Conservation (phyloP, 2,888 invertebrate species). For the Drosophila tripunctata region DNA sequence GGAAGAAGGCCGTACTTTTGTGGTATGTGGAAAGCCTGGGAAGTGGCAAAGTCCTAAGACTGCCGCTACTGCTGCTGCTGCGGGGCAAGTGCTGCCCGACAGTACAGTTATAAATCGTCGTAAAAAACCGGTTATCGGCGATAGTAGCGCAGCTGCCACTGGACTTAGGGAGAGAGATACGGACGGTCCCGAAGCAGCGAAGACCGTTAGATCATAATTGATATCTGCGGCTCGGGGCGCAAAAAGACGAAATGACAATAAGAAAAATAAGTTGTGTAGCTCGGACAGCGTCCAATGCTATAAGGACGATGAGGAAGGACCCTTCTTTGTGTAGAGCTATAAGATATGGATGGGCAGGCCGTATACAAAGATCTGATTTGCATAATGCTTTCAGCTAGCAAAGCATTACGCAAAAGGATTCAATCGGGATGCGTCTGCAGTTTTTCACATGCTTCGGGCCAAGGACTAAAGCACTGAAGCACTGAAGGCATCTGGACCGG, state of each 20-base stretch:
- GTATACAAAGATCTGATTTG: constrained; percentile 64
- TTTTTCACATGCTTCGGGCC: constrained; percentile 47
- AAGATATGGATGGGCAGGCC: no score
- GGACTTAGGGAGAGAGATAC: not conserved
- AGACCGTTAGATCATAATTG: constrained; percentile 72
- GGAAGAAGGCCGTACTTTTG: constrained; percentile 39
- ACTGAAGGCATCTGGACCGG: not conserved
- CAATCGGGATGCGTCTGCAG: constrained; percentile 53
- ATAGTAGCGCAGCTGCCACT: constrained; percentile 16
- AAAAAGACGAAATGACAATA: constrained; percentile 39
- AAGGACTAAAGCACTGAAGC: not conserved
- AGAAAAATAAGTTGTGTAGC: no score
- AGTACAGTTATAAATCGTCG: no score
- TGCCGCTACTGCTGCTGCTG: no score
- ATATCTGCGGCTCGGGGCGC: constrained; percentile 47
- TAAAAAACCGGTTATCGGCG: no score
- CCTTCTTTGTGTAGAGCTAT: constrained; percentile 32
- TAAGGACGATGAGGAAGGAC: constrained; percentile 21
- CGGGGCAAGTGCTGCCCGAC: no score
- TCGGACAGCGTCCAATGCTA: constrained; percentile 73
- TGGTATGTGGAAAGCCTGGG: constrained; percentile 64
- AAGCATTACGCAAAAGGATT: constrained; percentile 56
- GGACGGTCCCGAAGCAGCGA: constrained; percentile 15
- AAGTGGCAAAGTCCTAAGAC: no score
- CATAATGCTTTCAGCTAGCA: constrained; percentile 77